These are phyloP conservation scores for Rostratula benghalensis DNA, from an alignment of 2,113 vertebrate species.

Conservation along the genomic window DNA sequence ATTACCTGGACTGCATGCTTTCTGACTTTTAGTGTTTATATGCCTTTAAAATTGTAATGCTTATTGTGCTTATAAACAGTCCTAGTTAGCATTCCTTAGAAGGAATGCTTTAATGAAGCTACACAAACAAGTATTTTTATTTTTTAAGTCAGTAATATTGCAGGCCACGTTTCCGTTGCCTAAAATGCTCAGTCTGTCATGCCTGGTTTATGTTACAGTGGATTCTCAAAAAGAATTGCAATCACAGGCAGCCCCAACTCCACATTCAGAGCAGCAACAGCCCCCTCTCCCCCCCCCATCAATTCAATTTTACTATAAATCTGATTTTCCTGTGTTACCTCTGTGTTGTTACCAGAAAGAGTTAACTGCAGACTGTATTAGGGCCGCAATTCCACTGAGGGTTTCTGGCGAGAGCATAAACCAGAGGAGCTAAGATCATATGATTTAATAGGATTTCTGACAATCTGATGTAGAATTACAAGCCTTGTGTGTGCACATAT, in stretches of 20 bases:
- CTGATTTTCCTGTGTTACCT: not conserved
- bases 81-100: not conserved
- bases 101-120: not conserved
- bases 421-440: not conserved
- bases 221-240: not conserved
- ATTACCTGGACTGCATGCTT: not conserved
- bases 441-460: not conserved
- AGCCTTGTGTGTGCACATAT: not conserved
- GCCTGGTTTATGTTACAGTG: not conserved
- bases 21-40: not conserved
- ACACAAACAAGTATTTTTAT: too few relatives aligned
- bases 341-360: not conserved
- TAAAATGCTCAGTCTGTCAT: not conserved
- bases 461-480: not conserved
- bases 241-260: not conserved
- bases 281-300: too few relatives aligned
- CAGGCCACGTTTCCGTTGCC: not conserved
- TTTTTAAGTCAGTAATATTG: not conserved
- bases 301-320: not conserved
- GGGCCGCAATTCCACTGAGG: not conserved
- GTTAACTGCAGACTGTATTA: not conserved
- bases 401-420: not conserved
- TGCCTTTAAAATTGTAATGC: not conserved
- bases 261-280: not conserved
- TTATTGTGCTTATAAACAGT: not conserved